These are phyloP conservation scores for Scleropages formosus DNA, from an alignment of 2,797 vertebrate genomes.

Conservation along the genomic window DNA sequence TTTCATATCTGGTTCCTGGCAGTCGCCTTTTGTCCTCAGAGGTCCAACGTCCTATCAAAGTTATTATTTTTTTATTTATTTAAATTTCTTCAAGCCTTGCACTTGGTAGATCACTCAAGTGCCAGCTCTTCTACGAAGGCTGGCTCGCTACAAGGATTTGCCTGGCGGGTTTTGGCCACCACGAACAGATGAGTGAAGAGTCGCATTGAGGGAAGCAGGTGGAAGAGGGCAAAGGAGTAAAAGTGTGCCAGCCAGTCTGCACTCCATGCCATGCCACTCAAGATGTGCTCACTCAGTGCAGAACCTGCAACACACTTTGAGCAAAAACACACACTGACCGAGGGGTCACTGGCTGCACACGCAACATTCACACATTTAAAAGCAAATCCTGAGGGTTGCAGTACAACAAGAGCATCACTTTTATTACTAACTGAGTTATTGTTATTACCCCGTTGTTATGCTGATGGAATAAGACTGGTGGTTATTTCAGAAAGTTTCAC, in stretches of 20 bases:
- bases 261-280: not conserved
- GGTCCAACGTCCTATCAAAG: slow-evolving; percentile 7
- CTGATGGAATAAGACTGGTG: too few species aligned
- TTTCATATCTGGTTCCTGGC: too few species aligned
- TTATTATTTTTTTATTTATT: not conserved
- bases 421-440: too few species aligned
- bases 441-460: too few species aligned
- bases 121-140: slow-evolving; percentile 1
- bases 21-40: too few species aligned
- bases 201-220: not conserved
- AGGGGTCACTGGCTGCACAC: slow-evolving; percentile 1
- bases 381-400: not conserved
- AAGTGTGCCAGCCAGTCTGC: not conserved
- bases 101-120: slow-evolving; percentile 1
- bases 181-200: slow-evolving; percentile 18
- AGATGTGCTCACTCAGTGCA: not conserved
- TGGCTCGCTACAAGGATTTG: not conserved
- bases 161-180: not conserved
- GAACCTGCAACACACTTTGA: too few species aligned
- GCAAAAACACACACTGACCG: not conserved
- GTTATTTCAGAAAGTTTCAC: not conserved
- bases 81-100: slow-evolving; percentile 6
- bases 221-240: not conserved
- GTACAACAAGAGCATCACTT: not conserved
- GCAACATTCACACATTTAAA: slow-evolving; percentile 3